Evolutionary conservation across 2,797 vertebrate genomes (phyloP).

Genomic region (Acanthurus lineatus): DNA sequence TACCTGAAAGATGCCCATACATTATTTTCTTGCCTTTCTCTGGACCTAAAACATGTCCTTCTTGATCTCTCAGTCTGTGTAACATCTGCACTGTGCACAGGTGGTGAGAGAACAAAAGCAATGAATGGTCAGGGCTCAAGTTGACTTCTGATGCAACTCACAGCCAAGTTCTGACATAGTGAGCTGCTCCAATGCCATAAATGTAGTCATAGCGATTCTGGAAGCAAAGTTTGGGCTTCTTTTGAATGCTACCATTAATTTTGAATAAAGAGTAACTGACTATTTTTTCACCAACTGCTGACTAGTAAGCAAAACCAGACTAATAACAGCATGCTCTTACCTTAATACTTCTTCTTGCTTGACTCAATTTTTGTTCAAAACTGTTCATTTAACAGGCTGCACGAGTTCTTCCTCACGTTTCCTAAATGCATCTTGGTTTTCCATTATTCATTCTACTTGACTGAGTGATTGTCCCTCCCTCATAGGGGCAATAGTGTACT

Average conservation of each 20-base stretch:
- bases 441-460: conserved; percentile 18
- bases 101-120: not conserved
- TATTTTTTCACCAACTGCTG: not conserved
- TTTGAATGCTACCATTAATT: not conserved
- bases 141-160: not conserved
- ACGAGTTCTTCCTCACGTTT: not conserved
- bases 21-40: too few relatives aligned
- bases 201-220: not conserved
- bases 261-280: not conserved
- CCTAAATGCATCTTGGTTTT: conserved; percentile 30
- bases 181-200: not conserved
- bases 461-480: conserved; percentile 16
- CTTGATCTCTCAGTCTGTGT: too few relatives aligned
- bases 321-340: not conserved
- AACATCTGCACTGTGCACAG: not conserved
- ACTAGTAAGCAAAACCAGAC: not conserved
- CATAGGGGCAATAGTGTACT: conserved; percentile 25
- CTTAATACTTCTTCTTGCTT: not conserved
- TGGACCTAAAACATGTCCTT: too few relatives aligned
- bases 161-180: not conserved
- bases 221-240: not conserved
- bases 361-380: not conserved
- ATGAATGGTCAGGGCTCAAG: not conserved
- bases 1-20: too few relatives aligned
- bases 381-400: not conserved